These are phyloP conservation scores for Stenoptilia bipunctidactyla DNA, from an alignment of 2,888 invertebrate species.

Conservation along the genomic window DNA sequence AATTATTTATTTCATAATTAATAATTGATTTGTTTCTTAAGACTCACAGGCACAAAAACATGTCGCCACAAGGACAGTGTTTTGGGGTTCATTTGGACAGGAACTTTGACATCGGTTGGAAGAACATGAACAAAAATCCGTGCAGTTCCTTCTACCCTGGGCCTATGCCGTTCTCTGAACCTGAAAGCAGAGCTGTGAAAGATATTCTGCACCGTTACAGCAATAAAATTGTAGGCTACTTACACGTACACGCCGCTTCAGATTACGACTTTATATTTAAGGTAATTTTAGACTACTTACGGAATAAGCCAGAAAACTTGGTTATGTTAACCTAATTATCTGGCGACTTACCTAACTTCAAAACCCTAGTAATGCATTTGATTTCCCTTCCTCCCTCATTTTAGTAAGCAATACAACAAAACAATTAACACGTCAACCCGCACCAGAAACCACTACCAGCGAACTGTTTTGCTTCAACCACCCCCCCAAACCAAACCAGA, in stretches of 20 bases:
- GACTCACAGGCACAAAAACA: slow-evolving; percentile 27
- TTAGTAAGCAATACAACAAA: too few relatives aligned
- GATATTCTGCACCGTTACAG: slow-evolving; percentile 39
- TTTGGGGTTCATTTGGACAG: slow-evolving; percentile 44
- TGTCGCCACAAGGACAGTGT: slow-evolving; percentile 39
- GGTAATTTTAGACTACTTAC: too few relatives aligned
- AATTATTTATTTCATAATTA: slow-evolving; percentile 22
- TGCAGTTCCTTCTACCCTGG: slow-evolving; percentile 48
- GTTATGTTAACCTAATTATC: too few relatives aligned
- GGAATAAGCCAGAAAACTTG: too few relatives aligned
- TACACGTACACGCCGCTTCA: slow-evolving; percentile 41
- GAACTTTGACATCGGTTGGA: slow-evolving; percentile 53
- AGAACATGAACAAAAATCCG: slow-evolving; percentile 21
- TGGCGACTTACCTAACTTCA: too few relatives aligned
- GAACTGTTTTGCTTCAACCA: too few relatives aligned
- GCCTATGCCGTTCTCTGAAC: slow-evolving; percentile 37
- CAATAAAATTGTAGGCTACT: slow-evolving; percentile 44
- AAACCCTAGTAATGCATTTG: too few relatives aligned
- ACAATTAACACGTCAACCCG: too few relatives aligned
- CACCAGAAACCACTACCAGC: too few relatives aligned
- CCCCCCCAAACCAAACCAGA: too few relatives aligned
- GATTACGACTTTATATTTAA: slow-evolving; percentile 23
- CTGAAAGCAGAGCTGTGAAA: slow-evolving; percentile 37
- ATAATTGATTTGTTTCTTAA: slow-evolving; percentile 12
- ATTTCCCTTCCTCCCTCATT: too few relatives aligned